phyloP scores from a whole-genome alignment of 2,797 vertebrate species.

The Prunella strophiata region DNA sequence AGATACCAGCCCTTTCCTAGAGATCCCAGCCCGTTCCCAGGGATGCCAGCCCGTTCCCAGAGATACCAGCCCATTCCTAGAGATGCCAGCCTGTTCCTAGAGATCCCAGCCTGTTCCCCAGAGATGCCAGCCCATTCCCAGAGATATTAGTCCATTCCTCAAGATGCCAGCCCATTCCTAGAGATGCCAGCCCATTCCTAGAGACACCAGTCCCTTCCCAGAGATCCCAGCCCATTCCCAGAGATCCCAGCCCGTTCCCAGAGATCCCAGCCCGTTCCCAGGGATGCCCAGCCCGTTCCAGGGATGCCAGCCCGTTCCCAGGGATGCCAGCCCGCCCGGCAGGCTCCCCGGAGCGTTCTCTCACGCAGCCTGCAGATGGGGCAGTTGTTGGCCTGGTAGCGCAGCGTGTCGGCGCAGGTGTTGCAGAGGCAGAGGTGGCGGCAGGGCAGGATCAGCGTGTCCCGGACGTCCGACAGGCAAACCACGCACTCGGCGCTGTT shows the following conservation, averaged over 20 bases:
- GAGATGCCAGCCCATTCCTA: neutral
- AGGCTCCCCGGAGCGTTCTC: too few relatives aligned
- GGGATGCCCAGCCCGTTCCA: neutral
- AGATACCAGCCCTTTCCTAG: neutral
- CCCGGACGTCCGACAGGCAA: constrained; percentile 94
- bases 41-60: neutral
- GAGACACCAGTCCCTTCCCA: fast-evolving
- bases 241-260: neutral
- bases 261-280: neutral
- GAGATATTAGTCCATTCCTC: fast-evolving
- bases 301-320: neutral
- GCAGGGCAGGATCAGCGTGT: constrained; percentile 97
- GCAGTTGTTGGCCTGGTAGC: constrained; percentile 98
- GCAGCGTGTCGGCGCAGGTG: constrained; percentile 92
- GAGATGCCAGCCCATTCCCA: neutral
- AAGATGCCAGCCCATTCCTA: neutral
- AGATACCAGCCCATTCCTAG: fast-evolving
- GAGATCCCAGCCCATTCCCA: neutral
- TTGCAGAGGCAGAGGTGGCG: constrained; percentile 95
- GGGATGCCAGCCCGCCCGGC: neutral
- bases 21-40: neutral
- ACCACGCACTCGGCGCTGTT: constrained; percentile 98
- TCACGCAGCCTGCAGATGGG: constrained; percentile 96
- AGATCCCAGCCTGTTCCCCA: neutral
- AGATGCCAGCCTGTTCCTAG: neutral